phyloP scores from a whole-genome alignment of 2,113 vertebrate species.

The Emydura subglobosa region DNA sequence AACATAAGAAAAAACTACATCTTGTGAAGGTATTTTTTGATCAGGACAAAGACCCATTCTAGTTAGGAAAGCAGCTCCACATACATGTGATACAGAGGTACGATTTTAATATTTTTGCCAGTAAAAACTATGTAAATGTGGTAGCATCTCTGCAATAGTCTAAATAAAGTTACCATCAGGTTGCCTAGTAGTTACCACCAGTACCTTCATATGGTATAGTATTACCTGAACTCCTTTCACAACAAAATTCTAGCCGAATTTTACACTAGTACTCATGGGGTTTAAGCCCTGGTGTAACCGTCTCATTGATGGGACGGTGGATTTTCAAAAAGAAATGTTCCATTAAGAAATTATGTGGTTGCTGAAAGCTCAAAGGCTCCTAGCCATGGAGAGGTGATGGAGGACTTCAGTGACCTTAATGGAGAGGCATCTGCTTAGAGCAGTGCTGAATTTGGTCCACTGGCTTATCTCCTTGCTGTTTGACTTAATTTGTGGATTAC shows the following conservation, averaged over 20 bases:
- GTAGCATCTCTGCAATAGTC: background rate
- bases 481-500: slow-evolving; percentile 32
- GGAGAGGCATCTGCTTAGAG: slow-evolving; percentile 50
- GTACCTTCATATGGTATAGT: background rate
- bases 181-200: background rate
- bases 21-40: background rate
- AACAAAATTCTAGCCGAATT: background rate
- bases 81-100: background rate
- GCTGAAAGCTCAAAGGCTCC: slow-evolving; percentile 11
- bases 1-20: background rate
- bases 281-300: background rate
- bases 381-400: background rate
- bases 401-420: slow-evolving; percentile 10
- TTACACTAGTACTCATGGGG: background rate
- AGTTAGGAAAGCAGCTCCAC: background rate
- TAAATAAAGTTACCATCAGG: background rate
- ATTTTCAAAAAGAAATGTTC: background rate
- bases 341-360: background rate
- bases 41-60: background rate
- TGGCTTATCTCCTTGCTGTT: slow-evolving; percentile 45
- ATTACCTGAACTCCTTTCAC: background rate
- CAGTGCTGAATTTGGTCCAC: slow-evolving; percentile 8
- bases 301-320: background rate
- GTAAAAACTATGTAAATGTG: background rate
- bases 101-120: background rate